phyloP scores from a whole-genome alignment of 1,140 invertebrate species.

The Drosophila pseudoananassae region DNA sequence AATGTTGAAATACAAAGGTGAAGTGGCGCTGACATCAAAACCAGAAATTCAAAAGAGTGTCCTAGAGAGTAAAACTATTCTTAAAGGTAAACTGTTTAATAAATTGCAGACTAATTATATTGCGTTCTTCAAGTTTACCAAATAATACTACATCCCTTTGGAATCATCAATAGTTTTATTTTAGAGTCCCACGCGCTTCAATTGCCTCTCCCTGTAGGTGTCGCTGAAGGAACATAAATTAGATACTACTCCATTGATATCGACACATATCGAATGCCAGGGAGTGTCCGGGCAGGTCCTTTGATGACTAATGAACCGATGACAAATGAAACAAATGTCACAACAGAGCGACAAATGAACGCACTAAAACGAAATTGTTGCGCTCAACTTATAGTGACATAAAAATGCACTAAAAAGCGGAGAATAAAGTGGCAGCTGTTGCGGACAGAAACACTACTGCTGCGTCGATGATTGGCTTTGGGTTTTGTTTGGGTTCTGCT shows the following conservation, averaged over 20 bases:
- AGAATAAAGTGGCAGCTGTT: conserved; percentile 24
- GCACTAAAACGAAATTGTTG: conserved; percentile 58
- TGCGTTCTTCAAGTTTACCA: not conserved
- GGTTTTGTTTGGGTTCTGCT: conserved; percentile 24
- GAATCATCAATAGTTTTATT: not conserved
- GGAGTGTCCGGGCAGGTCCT: conserved; percentile 43
- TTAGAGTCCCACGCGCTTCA: conserved; percentile 50
- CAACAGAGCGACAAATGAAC: conserved; percentile 64
- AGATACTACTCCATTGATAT: conserved; percentile 50
- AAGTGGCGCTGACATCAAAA: too few relatives aligned
- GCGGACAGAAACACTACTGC: conserved; percentile 39
- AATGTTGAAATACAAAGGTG: too few relatives aligned
- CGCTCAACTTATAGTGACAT: conserved; percentile 53
- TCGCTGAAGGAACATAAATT: conserved; percentile 57
- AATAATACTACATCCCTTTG: conserved; percentile 12
- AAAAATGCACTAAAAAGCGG: conserved; percentile 64
- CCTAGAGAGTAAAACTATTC: too few relatives aligned
- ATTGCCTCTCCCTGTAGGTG: conserved; percentile 45
- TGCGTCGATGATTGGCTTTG: conserved; percentile 29
- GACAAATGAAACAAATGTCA: conserved; percentile 73
- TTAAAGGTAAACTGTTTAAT: not conserved
- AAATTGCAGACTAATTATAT: conserved; percentile 14
- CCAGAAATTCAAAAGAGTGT: too few relatives aligned
- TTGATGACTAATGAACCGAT: conserved; percentile 69
- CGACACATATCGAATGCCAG: conserved; percentile 20